Conservation (phyloP, 2,888 invertebrate species). For the Heliconius charithonia region DNA sequence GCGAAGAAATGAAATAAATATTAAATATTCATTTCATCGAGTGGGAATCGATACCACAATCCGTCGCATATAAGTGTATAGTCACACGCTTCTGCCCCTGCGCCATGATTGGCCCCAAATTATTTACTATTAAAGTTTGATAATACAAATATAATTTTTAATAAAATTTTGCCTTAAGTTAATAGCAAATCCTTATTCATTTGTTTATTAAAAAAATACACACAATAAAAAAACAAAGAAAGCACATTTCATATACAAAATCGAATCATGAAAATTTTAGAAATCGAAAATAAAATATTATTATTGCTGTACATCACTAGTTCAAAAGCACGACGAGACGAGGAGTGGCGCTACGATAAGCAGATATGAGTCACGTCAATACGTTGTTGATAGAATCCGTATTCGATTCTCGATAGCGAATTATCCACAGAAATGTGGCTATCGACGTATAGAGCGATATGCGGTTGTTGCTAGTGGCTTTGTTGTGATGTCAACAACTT, state of each 20-base stretch:
- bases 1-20: no score
- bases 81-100: no score
- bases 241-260: not conserved
- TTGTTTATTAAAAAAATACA: not conserved
- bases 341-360: slow-evolving; percentile 69
- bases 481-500: slow-evolving; percentile 6
- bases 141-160: not conserved
- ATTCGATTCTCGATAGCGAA: slow-evolving; percentile 41
- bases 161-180: not conserved
- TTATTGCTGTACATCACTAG: slow-evolving; percentile 40
- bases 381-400: slow-evolving; percentile 42
- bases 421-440: slow-evolving; percentile 46
- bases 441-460: slow-evolving; percentile 42
- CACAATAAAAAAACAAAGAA: not conserved
- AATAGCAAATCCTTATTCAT: not conserved
- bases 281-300: slow-evolving; percentile 14
- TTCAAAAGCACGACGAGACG: slow-evolving; percentile 55
- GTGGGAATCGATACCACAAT: not conserved
- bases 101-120: no score
- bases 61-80: no score
- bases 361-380: slow-evolving; percentile 50
- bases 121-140: not conserved
- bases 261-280: not conserved
- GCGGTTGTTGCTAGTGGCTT: slow-evolving; percentile 18
- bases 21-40: not conserved